Evolutionary conservation across 2,113 vertebrate genomes (phyloP).

Genomic region (Vireo altiloquus): DNA sequence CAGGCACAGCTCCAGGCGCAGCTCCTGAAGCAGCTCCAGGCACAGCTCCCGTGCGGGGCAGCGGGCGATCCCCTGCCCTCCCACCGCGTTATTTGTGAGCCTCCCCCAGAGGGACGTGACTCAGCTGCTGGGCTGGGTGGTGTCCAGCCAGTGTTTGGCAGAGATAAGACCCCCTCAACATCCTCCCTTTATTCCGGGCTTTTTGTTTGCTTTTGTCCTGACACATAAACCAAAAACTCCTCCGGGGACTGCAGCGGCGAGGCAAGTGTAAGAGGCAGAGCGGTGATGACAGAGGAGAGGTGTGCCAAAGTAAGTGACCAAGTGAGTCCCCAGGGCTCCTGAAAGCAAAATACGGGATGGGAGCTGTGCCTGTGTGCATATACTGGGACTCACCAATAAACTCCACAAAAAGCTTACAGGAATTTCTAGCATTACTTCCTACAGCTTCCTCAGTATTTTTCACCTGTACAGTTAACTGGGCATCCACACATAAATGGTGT

Average conservation of each 20-base stretch:
- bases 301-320: constrained; percentile 50
- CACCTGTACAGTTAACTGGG: neutral
- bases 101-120: neutral
- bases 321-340: neutral
- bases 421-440: neutral
- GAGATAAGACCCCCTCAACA: constrained; percentile 43
- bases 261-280: neutral
- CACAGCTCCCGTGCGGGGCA: fast-evolving
- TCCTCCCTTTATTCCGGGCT: constrained; percentile 52
- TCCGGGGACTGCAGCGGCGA: neutral
- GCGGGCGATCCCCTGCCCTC: fast-evolving
- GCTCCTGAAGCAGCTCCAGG: neutral
- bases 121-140: constrained; percentile 57
- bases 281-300: constrained; percentile 52
- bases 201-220: constrained; percentile 46
- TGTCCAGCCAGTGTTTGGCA: neutral
- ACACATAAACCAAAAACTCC: neutral
- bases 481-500: fast-evolving
- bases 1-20: fast-evolving
- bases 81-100: fast-evolving
- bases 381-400: neutral
- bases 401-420: neutral
- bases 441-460: neutral
- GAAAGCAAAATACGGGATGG: neutral
- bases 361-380: neutral